Evolutionary conservation across 2,113 vertebrate genomes (phyloP), one percentile per base, ranked within the genome.

Genomic region (Nettapus auritus): DNA sequence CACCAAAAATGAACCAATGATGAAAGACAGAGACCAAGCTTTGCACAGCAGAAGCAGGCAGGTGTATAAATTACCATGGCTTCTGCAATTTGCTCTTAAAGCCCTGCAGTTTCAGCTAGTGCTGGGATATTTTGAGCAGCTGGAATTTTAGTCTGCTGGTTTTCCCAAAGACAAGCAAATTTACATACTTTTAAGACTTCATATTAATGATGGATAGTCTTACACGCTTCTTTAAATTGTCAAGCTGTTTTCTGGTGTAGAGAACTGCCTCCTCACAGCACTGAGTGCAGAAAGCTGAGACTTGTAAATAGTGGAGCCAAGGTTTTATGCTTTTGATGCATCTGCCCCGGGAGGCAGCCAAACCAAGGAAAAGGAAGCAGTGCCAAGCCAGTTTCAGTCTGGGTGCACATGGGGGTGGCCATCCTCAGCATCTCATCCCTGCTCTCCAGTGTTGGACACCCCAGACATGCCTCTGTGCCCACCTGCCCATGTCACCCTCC

Each of bases 101-200:
- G 20, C 31, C 67, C 67, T 73, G 69, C 64, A 79, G 66, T 33
- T 76, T 81, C 74, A 76, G 62, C 63, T 80, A 63, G 31, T 0
- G 0, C 74, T 85, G 78, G 48, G 62, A 38, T 59, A 55, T 87
- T 90, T 85, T 53, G 74, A 82, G 62, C 80, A 95, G 73, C 83
- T 95, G 88, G 83, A 90, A 92, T 85, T 89, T 89, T 55, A 70
- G 55, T 63, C 81, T 82, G 81, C 80, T 74, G 59, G 6, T 68
- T 94, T 93, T 93, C 74, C 63, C 0, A 0, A 84, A 88, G 86
- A 90, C 55, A 86, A 82, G 57, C 82, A 86, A 94, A 94, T 87
- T 79, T 88, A 82, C 78, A 48, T 14, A 21, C 17, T 84, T 96
- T 73, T 62, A 76, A 85, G 40, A 48, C 69, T 87, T 80, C 83